Evolutionary conservation across 2,888 invertebrate species (phyloP), one percentile per base, ranked within the genome.

Genomic region (Lysandra coridon): DNA sequence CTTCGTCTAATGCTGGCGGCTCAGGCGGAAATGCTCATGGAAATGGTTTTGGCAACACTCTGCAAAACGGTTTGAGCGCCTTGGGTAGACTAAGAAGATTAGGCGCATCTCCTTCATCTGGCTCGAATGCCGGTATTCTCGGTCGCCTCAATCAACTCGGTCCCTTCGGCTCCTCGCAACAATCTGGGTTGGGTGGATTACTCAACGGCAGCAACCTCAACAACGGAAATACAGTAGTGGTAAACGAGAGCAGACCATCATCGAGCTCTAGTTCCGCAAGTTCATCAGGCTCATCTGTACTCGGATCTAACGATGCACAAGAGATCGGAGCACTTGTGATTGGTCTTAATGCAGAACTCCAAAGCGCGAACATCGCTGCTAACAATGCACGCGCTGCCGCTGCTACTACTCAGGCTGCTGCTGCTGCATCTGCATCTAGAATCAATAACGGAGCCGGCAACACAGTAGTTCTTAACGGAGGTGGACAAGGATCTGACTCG

Each of bases 311-410:
- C 7, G 69, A 49, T 6, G 60, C 60, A 60, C 60, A 60, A 60
- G 60, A 60, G 60, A 6, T 60, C 17, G 17, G n/a, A 17, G 17
- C n/a, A 60, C 60, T 60, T 60, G 4, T n/a, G 2, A 60, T 1
- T n/a, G n/a, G n/a, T 6, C 60, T 60, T 17, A 60, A 60, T n/a
- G 17, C 60, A 44, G 40, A 44, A 44, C 40, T 7, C 40, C 7
- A 44, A 44, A 44, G 40, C 6, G 60, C n/a, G 6, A 60, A 60
- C n/a, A 60, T n/a, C 5, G 69, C 73, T 44, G 73, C 69, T 4
- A 73, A 73, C 77, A 10, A 69, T n/a, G 80, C 78, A 6, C 81
- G 80, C 17, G 78, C 64, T 53, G 69, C 77, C n/a, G 76, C 79
- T 6, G 30, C 40, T 44, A 44, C 77, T 3, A 73, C 76, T 40